Conservation (phyloP, 2,888 invertebrate species). For the Cheilosia grossa region DNA sequence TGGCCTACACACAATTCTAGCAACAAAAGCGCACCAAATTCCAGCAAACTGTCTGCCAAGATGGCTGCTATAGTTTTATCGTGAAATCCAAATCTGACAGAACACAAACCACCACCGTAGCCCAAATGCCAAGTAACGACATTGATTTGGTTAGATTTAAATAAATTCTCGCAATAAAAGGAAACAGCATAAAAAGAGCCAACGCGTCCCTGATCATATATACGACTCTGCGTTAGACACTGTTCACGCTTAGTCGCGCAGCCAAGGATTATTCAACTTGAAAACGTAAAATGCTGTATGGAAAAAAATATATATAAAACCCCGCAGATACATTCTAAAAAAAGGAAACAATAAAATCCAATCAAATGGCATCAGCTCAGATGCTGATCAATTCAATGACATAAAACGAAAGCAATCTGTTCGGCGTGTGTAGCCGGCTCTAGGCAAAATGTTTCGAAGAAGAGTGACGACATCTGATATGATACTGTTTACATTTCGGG, state of each 20-base stretch:
- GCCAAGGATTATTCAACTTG: constrained; percentile 1
- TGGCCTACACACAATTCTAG: background rate
- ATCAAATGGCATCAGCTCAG: constrained; percentile 18
- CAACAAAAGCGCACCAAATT: background rate
- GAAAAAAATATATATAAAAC: background rate
- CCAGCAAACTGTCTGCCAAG: background rate
- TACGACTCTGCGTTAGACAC: background rate
- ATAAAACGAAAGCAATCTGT: constrained; percentile 38
- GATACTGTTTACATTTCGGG: constrained; percentile 1
- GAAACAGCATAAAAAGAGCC: background rate
- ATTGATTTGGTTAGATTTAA: constrained; percentile 39
- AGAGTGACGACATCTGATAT: constrained; percentile 1
- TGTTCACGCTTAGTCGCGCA: background rate
- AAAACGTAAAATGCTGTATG: too few species aligned
- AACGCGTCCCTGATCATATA: background rate
- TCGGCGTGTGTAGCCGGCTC: constrained; percentile 16
- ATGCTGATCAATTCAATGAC: constrained; percentile 30
- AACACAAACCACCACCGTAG: background rate
- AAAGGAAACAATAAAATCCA: background rate
- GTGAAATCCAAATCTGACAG: background rate
- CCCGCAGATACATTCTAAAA: constrained; percentile 7
- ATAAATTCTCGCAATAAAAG: constrained; percentile 23
- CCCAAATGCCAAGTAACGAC: constrained; percentile 15
- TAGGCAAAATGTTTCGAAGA: background rate
- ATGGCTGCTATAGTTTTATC: background rate